Percentiles rank a stretch among this genome's conserved stretches.
Conservation (phyloP, 1,140 invertebrate species). For the Acyrthosiphon pisum region DNA sequence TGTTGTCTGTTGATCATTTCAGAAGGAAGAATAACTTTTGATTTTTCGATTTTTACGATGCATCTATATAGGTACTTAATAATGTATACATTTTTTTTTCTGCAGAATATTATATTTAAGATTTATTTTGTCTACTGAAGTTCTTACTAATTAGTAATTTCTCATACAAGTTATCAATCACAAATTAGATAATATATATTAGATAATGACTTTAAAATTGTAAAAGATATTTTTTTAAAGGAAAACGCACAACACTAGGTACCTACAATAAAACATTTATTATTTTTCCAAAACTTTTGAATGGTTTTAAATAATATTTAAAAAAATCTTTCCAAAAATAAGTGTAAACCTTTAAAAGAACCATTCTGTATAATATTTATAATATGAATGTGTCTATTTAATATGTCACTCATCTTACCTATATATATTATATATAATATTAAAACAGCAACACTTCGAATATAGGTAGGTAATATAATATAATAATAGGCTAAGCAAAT, state of each 20-base stretch:
- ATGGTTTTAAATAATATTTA: not conserved
- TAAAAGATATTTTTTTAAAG: not conserved
- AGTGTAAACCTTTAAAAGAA: not conserved
- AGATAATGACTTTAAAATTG: not conserved
- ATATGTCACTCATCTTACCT: too few species aligned
- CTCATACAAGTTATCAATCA: not conserved
- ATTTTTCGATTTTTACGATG: too few species aligned
- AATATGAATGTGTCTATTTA: too few species aligned
- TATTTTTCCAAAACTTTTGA: not conserved
- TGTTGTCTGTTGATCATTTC: not conserved
- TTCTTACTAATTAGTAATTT: not conserved
- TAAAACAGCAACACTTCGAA: not conserved
- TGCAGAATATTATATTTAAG: not conserved
- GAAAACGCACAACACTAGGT: not conserved
- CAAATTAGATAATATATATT: not conserved
- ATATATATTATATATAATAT: not conserved
- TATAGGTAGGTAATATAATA: not conserved
- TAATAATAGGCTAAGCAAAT: not conserved
- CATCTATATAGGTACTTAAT: not conserved
- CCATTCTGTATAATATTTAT: not conserved
- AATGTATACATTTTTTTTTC: not conserved
- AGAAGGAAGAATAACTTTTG: not conserved
- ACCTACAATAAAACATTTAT: not conserved
- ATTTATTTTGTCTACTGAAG: not conserved
- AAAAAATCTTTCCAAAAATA: not conserved